These are phyloP conservation scores for Vombatus ursinus DNA, from an alignment of 2,113 vertebrate genomes.

Conservation along the genomic window DNA sequence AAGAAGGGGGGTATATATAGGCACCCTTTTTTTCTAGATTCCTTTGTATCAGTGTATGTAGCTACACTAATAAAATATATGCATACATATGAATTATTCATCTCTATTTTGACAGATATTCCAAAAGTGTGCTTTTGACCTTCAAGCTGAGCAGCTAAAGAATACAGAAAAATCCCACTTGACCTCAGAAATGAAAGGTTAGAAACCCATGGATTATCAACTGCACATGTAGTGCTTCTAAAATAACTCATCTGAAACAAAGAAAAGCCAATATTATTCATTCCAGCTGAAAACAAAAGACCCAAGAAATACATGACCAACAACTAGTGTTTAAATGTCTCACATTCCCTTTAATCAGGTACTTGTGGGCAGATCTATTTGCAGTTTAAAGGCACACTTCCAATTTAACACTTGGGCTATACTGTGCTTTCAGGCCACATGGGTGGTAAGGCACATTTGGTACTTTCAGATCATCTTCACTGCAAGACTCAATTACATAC, in stretches of 20 bases:
- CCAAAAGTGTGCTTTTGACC: slow-evolving; percentile 63
- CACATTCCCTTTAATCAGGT: neutral
- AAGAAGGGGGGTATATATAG: slow-evolving; percentile 28
- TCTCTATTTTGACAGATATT: slow-evolving; percentile 55
- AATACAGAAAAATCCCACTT: slow-evolving; percentile 59
- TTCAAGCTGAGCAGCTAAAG: slow-evolving; percentile 48
- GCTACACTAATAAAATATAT: slow-evolving; percentile 64
- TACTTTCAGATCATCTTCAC: neutral
- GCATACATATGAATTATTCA: slow-evolving; percentile 67
- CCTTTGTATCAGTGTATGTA: slow-evolving; percentile 36
- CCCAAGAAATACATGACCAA: neutral
- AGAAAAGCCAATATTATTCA: slow-evolving; percentile 8
- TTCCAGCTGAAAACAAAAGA: slow-evolving; percentile 1
- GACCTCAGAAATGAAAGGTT: slow-evolving; percentile 22
- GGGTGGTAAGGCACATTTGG: neutral
- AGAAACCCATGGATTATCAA: slow-evolving; percentile 45
- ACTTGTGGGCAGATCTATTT: neutral
- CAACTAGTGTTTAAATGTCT: neutral
- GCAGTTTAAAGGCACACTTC: neutral
- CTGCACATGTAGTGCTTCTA: neutral
- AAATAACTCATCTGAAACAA: slow-evolving; percentile 1
- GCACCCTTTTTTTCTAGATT: neutral
- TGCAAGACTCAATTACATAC: neutral
- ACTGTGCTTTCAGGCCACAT: neutral
- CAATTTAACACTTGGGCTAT: neutral